phyloP scores from a whole-genome alignment of 2,113 vertebrate genomes.

The Sapajus apella region DNA sequence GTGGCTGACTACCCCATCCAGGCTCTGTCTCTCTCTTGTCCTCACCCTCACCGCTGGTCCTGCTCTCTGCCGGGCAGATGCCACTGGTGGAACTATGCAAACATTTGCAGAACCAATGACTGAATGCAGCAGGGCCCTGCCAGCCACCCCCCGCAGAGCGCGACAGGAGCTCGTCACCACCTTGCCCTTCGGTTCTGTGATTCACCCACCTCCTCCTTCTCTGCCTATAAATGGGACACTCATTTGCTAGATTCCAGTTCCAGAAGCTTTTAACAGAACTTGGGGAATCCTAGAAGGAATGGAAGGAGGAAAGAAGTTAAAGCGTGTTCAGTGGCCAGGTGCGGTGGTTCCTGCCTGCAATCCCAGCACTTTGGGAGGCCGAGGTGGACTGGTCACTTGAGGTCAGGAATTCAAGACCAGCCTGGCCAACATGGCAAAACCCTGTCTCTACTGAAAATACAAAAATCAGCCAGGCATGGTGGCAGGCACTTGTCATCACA shows the following conservation, averaged over 20 bases:
- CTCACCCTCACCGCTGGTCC: background rate
- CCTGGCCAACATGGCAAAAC: no score
- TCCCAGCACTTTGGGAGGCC: no score
- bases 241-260: background rate
- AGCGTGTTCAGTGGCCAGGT: background rate
- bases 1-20: no score
- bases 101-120: background rate
- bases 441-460: no score
- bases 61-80: background rate
- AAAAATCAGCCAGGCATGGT: no score
- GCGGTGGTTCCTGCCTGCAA: no score
- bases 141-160: background rate
- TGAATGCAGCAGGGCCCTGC: background rate
- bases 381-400: no score
- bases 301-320: background rate
- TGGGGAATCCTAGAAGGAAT: background rate
- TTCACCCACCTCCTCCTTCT: background rate
- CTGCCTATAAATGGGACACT: background rate
- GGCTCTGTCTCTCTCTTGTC: background rate
- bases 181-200: background rate
- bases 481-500: no score
- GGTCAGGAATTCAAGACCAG: no score
- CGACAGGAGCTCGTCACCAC: no score
- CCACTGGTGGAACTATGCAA: background rate
- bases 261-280: background rate